Conservation (phyloP, 2,888 invertebrate genomes). For the Masnerella sp. region DNA sequence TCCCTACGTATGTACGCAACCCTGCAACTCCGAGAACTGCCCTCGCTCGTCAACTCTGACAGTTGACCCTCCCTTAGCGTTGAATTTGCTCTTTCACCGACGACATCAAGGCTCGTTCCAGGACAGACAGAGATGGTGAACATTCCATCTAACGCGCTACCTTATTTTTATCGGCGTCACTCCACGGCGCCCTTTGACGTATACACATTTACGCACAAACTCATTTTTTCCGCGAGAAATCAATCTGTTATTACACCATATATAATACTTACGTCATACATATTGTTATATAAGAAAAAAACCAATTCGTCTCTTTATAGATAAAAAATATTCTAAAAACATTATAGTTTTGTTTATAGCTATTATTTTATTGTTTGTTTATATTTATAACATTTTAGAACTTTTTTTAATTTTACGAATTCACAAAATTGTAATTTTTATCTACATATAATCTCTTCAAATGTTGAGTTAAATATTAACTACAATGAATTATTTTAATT, state of each 20-base stretch:
- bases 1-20: constrained; percentile 59
- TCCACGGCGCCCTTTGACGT: constrained; percentile 35
- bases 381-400: too few species aligned
- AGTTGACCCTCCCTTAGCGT: constrained; percentile 70
- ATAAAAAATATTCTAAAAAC: too few species aligned
- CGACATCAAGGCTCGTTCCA: constrained; percentile 49
- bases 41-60: constrained; percentile 69
- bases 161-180: constrained; percentile 64
- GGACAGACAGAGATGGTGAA: constrained; percentile 29
- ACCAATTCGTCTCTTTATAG: too few species aligned
- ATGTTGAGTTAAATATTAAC: too few species aligned
- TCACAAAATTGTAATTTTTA: too few species aligned
- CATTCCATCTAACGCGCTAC: constrained; percentile 39
- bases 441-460: too few species aligned
- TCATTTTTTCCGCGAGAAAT: constrained; percentile 32
- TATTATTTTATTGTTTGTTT: too few species aligned
- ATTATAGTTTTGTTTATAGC: too few species aligned
- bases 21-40: constrained; percentile 44
- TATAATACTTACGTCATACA: too few species aligned
- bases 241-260: constrained; percentile 41
- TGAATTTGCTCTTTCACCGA: constrained; percentile 68
- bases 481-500: too few species aligned
- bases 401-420: too few species aligned
- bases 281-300: too few species aligned
- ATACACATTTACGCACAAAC: constrained; percentile 27